Evolutionary conservation across 2,113 vertebrate genomes (phyloP).

Genomic region (Cathartes aura): DNA sequence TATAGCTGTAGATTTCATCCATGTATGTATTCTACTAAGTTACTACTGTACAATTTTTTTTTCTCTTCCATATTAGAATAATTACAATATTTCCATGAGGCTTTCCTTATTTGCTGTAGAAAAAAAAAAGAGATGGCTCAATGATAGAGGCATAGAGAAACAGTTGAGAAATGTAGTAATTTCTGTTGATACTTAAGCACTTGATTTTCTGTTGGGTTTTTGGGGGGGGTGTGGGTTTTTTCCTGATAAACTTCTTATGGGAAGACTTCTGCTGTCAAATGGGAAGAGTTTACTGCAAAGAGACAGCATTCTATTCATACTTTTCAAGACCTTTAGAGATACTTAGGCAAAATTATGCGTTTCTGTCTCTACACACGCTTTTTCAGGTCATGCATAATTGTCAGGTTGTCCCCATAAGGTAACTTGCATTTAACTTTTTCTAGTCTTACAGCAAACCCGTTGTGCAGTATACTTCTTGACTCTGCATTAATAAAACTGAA

Average conservation of each 20-base stretch:
- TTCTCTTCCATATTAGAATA: background rate
- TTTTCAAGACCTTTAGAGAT: background rate
- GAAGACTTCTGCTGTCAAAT: background rate
- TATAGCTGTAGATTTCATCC: background rate
- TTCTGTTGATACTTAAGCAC: background rate
- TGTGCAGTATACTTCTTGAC: background rate
- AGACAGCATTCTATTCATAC: background rate
- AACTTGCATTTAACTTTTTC: background rate
- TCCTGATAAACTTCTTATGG: background rate
- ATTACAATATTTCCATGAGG: background rate
- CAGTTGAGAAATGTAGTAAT: background rate
- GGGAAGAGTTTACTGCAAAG: background rate
- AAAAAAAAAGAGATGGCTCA: background rate
- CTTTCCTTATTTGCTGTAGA: background rate
- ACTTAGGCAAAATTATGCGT: background rate
- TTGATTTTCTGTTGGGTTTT: background rate
- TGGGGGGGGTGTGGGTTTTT: background rate
- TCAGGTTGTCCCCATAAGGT: background rate
- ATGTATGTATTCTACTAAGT: background rate
- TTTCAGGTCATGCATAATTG: rapidly evolving
- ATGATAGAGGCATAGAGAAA: background rate
- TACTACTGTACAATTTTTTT: background rate
- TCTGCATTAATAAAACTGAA: background rate
- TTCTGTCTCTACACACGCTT: background rate
- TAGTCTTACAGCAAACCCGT: rapidly evolving